Evolutionary conservation across 2,888 invertebrate species (phyloP).

Genomic region (Metallyticus violacea): DNA sequence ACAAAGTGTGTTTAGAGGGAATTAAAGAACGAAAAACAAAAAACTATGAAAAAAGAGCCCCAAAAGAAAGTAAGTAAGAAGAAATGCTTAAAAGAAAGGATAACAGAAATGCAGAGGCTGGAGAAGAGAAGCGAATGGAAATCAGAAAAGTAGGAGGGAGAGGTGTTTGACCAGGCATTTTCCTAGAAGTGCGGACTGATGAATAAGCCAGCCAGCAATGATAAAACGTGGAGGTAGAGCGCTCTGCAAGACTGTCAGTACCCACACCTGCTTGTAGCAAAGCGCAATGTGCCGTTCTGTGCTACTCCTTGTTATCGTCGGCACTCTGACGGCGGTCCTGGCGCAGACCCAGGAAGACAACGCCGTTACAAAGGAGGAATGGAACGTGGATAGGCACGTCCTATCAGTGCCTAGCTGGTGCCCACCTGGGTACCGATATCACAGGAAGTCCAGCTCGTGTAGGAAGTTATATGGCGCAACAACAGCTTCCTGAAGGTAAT

Average conservation of each 20-base stretch:
- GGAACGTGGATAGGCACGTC: background rate
- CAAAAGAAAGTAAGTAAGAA: too few relatives aligned
- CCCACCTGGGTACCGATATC: background rate
- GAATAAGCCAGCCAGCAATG: background rate
- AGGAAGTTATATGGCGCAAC: background rate
- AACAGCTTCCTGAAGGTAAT: background rate
- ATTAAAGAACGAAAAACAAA: too few relatives aligned
- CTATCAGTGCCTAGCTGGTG: background rate
- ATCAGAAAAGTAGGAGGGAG: background rate
- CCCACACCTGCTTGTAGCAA: background rate
- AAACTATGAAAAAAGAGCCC: too few relatives aligned
- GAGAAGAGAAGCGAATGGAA: background rate
- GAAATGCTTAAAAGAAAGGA: too few relatives aligned
- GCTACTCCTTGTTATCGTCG: background rate
- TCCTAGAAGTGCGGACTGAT: background rate
- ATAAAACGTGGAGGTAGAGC: background rate
- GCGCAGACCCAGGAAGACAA: background rate
- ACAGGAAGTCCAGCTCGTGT: background rate
- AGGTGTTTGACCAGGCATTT: background rate
- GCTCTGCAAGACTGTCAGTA: background rate
- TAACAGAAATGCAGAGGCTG: background rate
- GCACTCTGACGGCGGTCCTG: background rate
- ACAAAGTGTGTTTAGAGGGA: too few relatives aligned
- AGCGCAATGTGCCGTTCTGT: background rate
- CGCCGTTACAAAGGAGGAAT: background rate